Percentiles rank a stretch among this genome's conserved stretches.
These are phyloP conservation scores for Tinamus major DNA, from an alignment of 2,797 vertebrate genomes.

Conservation along the genomic window DNA sequence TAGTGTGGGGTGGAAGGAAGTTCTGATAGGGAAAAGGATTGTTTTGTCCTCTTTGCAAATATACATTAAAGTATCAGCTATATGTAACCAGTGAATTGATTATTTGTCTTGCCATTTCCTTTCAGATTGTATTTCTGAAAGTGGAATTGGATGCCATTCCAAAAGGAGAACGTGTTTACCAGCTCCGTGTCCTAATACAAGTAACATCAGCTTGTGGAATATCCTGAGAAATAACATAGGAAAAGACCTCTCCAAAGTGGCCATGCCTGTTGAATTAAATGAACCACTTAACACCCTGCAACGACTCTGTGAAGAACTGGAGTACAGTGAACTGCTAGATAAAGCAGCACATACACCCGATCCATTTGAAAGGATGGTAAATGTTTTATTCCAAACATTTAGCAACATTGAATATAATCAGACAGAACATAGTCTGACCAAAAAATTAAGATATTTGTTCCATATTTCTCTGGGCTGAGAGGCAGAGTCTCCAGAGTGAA, in stretches of 20 bases:
- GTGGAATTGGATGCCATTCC: constrained; percentile 27
- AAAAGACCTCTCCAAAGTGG: constrained; percentile 97
- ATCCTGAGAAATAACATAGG: constrained; percentile 98
- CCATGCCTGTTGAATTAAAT: constrained; percentile 96
- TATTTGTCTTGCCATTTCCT: not conserved
- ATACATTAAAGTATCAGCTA: not conserved
- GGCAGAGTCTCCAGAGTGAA: not conserved
- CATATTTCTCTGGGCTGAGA: not conserved
- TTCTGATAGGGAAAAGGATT: not conserved
- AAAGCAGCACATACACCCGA: constrained; percentile 84
- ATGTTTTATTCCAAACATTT: not conserved
- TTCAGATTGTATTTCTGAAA: constrained; percentile 75
- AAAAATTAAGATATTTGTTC: not conserved
- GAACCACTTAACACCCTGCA: constrained; percentile 96
- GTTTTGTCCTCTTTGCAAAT: not conserved
- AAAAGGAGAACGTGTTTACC: constrained; percentile 85
- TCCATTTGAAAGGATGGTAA: constrained; percentile 93
- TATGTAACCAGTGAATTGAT: not conserved
- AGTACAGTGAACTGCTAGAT: constrained; percentile 94
- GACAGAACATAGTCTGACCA: not conserved
- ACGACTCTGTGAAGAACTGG: constrained; percentile 95
- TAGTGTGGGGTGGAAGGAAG: not conserved
- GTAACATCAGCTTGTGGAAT: constrained; percentile 95
- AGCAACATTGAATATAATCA: not conserved
- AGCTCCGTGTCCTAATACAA: constrained; percentile 87